These are phyloP conservation scores for Cololabis saira DNA, from an alignment of 2,113 vertebrate genomes.

Conservation along the genomic window DNA sequence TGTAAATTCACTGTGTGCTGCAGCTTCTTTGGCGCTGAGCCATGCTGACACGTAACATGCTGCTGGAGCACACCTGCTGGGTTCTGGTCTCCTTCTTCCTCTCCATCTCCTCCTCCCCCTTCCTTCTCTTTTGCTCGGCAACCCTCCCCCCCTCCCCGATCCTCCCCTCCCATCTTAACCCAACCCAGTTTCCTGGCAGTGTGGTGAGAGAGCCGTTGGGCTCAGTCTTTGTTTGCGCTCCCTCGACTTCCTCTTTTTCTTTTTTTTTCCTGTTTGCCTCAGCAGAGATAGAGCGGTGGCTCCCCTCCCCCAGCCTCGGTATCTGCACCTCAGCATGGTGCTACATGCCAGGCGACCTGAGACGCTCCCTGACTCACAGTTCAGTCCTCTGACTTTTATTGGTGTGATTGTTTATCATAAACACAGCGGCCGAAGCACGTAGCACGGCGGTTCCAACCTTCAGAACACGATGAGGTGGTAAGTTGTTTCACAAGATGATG, in stretches of 20 bases:
- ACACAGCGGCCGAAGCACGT: conserved; percentile 20
- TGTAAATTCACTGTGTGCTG: conserved; percentile 38
- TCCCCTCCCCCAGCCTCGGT: conserved; percentile 33
- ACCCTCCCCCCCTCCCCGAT: background rate
- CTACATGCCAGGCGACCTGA: conserved; percentile 75
- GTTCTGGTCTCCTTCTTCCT: conserved; percentile 66
- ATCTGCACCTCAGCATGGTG: conserved; percentile 59
- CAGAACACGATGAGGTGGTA: conserved; percentile 22
- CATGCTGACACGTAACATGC: conserved; percentile 56
- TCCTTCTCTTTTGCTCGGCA: background rate
- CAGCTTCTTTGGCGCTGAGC: conserved; percentile 36
- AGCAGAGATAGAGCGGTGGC: conserved; percentile 31
- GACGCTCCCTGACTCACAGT: conserved; percentile 69
- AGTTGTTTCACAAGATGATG: conserved; percentile 6
- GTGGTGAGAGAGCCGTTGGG: conserved; percentile 76
- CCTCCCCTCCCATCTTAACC: conserved; percentile 25
- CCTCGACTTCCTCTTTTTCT: conserved; percentile 64
- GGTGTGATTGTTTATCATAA: conserved; percentile 49
- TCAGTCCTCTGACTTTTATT: conserved; percentile 59
- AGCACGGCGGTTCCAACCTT: conserved; percentile 11
- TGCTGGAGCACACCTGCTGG: conserved; percentile 75
- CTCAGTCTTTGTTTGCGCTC: conserved; percentile 75
- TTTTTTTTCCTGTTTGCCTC: conserved; percentile 29
- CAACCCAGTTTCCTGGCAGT: conserved; percentile 72
- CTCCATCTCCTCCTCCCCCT: conserved; percentile 1